Conservation (phyloP, 2,113 vertebrate species). For the Muntiacus reevesi region DNA sequence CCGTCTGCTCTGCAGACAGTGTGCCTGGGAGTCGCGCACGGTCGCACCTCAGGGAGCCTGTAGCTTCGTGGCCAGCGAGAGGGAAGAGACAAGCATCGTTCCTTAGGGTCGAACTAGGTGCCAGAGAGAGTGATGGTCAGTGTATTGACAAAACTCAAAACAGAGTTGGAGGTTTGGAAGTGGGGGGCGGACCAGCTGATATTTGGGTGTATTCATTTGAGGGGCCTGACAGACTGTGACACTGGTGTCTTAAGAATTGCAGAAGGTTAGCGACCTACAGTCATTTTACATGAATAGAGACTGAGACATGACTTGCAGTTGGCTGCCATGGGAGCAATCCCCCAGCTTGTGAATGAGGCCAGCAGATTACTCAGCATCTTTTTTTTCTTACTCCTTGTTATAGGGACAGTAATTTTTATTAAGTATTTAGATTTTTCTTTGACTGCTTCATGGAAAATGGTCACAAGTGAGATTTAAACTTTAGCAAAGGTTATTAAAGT, state of each 20-base stretch:
- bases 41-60: no score
- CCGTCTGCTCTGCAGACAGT: background rate
- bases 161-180: background rate
- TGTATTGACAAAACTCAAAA: fast-evolving
- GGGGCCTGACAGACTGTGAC: background rate
- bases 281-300: background rate
- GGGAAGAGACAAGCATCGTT: fast-evolving
- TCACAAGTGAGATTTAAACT: background rate
- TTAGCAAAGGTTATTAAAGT: background rate
- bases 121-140: fast-evolving
- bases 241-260: background rate
- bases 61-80: fast-evolving
- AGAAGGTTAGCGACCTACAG: background rate
- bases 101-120: fast-evolving
- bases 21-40: fast-evolving
- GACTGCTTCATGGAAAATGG: background rate
- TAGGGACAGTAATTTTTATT: background rate
- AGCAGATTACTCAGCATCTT: background rate
- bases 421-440: background rate
- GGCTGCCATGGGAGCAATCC: fast-evolving
- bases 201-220: background rate
- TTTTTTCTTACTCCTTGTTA: background rate
- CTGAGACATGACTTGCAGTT: background rate
- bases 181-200: fast-evolving
- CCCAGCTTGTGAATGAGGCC: background rate